Evolutionary conservation across 2,888 invertebrate species (phyloP), one percentile per base, ranked within the genome.

Genomic region (Cordilura impudica): DNA sequence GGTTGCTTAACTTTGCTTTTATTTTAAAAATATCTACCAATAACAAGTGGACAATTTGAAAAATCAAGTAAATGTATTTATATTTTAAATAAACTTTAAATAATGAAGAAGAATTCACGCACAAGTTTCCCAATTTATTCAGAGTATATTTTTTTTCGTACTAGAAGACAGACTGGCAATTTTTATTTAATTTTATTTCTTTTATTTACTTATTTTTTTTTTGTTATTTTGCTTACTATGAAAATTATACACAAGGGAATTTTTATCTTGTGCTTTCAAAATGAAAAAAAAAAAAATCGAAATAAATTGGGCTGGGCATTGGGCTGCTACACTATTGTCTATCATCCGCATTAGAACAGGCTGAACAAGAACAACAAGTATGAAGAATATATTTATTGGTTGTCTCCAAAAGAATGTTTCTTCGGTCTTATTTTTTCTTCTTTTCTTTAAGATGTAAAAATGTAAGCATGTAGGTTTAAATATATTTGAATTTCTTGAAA

Each of bases 191-290:
- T 83, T 83, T 83, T 69, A 75, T 80, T 70, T 72, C 71, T 75
- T 82, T 83, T 69, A 26, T 53, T 78, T 54, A 35, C 16, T 8
- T 8, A 21, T 49, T 60, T 72, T 47, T 35, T 71, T 65, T 60
- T n/a, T n/a, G n/a, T n/a, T n/a, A n/a, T n/a, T 47, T 39, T 70
- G 63, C 60, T 78, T 75, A 71, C 60, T 43, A 51, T 72, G 84
- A 82, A 82, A 87, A 87, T 85, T 85, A 85, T 82, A 83, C 87
- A 82, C 83, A 58, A 26, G 87, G 86, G 85, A 84, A 83, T 74
- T 69, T 58, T 66, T 65, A 72, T 74, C 51, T 74, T 67, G 53
- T 49, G 35, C 21, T 39, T 39, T 39, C 14, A 53, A 23, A 39
- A 45, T 8, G 26, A 29, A 8, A 58, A 23, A 35, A 31, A 5